phyloP scores from a whole-genome alignment of 2,113 vertebrate genomes.

The Mystacornis crossleyi region DNA sequence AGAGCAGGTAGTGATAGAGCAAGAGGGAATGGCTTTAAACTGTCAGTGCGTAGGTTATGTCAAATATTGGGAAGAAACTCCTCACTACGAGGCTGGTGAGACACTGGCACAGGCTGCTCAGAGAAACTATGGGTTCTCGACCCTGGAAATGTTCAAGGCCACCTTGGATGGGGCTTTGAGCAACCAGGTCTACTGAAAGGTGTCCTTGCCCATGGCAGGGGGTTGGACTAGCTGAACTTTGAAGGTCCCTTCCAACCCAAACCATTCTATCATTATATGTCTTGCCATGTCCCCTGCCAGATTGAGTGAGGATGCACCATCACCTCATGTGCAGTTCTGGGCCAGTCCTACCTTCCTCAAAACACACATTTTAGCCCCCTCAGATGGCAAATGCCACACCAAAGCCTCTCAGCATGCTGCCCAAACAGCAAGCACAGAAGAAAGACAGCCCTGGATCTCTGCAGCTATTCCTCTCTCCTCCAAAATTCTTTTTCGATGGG shows the following conservation, averaged over 20 bases:
- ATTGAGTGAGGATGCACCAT: accelerated
- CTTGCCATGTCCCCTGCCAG: background rate
- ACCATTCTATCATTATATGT: background rate
- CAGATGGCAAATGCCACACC: accelerated
- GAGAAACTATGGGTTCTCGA: background rate
- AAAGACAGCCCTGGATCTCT: background rate
- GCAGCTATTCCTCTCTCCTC: background rate
- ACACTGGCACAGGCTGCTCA: background rate
- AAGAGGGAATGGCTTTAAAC: background rate
- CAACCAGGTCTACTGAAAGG: background rate
- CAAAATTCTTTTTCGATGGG: no score
- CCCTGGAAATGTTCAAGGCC: background rate
- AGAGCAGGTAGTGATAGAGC: background rate
- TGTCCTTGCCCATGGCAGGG: background rate
- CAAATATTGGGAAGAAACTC: background rate
- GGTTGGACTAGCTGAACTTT: background rate
- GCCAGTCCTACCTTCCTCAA: background rate
- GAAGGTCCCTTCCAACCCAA: background rate
- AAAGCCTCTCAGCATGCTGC: background rate
- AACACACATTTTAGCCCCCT: background rate
- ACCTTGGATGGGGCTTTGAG: background rate
- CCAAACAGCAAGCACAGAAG: background rate
- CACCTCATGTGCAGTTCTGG: accelerated
- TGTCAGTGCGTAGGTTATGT: background rate
- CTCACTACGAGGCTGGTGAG: background rate